Conservation (phyloP, 2,888 invertebrate species). For the Patella ulyssiponensis region DNA sequence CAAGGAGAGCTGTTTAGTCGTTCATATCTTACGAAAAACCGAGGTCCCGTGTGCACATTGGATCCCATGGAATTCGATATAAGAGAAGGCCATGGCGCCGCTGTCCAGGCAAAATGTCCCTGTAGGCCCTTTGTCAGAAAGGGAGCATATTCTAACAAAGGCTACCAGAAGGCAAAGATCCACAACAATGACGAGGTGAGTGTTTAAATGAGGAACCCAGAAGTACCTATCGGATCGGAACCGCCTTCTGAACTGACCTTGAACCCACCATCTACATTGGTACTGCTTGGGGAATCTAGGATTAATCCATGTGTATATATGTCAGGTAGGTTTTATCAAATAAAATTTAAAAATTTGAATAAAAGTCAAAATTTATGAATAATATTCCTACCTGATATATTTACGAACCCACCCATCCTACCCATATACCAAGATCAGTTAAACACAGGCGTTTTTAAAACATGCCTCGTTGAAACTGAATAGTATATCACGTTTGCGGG, state of each 20-base stretch:
- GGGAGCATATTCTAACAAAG: too few species aligned
- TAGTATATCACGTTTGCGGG: neutral
- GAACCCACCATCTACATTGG: neutral
- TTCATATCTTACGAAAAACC: too few species aligned
- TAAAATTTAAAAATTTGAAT: neutral
- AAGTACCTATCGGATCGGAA: neutral
- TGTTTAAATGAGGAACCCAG: neutral
- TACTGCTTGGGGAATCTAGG: neutral
- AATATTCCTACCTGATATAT: neutral
- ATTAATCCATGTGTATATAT: neutral
- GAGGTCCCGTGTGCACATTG: too few species aligned
- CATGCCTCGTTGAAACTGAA: neutral
- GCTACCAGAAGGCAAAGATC: too few species aligned
- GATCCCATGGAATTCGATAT: too few species aligned
- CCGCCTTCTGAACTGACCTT: neutral
- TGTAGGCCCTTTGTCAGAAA: too few species aligned
- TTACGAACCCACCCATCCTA: neutral
- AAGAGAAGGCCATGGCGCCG: too few species aligned
- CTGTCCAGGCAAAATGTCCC: too few species aligned
- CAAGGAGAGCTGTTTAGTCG: too few species aligned
- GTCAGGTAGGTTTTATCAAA: constrained; percentile 4
- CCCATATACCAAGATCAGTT: neutral
- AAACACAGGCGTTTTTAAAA: neutral
- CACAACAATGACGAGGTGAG: neutral
- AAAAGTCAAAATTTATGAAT: constrained; percentile 2